phyloP scores from a whole-genome alignment of 2,797 vertebrate species.

The Diplodus sargus region DNA sequence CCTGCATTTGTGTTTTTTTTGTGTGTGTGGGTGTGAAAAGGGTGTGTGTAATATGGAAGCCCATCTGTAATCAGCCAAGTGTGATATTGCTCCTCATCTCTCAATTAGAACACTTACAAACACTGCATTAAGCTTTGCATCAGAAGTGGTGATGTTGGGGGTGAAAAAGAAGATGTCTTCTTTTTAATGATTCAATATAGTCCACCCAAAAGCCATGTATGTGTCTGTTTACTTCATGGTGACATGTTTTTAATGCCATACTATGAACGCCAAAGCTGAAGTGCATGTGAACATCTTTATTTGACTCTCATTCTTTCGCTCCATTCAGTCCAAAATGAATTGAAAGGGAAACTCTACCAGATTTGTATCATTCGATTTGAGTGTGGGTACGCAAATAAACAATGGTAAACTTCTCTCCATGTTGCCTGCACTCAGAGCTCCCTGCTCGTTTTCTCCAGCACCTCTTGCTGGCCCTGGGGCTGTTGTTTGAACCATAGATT shows the following conservation, averaged over 20 bases:
- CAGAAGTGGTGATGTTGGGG: constrained; percentile 38
- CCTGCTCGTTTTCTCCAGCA: too few relatives aligned
- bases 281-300: background rate
- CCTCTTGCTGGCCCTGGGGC: too few relatives aligned
- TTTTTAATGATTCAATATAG: constrained; percentile 56
- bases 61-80: constrained; percentile 79
- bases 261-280: background rate
- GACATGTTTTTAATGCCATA: constrained; percentile 9
- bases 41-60: constrained; percentile 56
- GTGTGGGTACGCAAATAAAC: too few relatives aligned
- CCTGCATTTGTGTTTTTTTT: constrained; percentile 43
- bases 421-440: too few relatives aligned
- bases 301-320: constrained; percentile 14
- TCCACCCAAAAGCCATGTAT: constrained; percentile 15
- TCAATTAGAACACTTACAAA: constrained; percentile 76
- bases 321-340: constrained; percentile 14
- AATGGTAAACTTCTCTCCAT: too few relatives aligned
- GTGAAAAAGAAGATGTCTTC: constrained; percentile 38
- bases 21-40: constrained; percentile 54
- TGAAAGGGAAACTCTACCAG: background rate
- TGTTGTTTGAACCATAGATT: too few relatives aligned
- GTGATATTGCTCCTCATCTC: constrained; percentile 80
- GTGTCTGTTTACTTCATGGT: constrained; percentile 31
- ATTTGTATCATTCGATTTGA: too few relatives aligned
- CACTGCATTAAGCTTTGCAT: constrained; percentile 52